Conservation (phyloP, 2,113 vertebrate genomes). For the Amazona vittata region DNA sequence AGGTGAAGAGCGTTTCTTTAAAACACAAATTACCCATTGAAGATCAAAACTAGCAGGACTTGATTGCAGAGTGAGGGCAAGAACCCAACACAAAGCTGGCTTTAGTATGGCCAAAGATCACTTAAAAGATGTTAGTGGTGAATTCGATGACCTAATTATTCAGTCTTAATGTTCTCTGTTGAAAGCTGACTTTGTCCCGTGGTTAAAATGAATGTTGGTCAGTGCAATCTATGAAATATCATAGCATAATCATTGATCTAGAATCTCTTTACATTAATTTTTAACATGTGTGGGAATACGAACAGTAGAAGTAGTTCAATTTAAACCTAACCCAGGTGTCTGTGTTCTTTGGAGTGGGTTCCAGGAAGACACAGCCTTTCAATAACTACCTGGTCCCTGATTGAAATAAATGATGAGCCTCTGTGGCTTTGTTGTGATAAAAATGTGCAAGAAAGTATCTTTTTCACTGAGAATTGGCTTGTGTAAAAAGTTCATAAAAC, state of each 20-base stretch:
- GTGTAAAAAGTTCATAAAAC: neutral
- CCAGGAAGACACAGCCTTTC: neutral
- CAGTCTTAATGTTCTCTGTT: neutral
- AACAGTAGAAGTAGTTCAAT: neutral
- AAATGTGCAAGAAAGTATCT: neutral
- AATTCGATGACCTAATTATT: neutral
- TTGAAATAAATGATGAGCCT: neutral
- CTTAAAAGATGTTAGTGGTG: neutral
- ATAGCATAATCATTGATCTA: neutral
- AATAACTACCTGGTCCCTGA: neutral
- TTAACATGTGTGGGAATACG: rapidly evolving
- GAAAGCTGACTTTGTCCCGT: neutral
- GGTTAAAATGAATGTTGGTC: neutral
- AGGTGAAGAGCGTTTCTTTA: neutral
- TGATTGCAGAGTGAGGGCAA: neutral
- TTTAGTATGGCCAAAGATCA: neutral
- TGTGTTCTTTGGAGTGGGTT: neutral
- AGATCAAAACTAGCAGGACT: neutral
- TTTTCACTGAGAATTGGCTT: neutral
- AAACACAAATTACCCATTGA: neutral
- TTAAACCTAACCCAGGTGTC: neutral
- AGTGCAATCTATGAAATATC: neutral
- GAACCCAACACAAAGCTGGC: neutral
- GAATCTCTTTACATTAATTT: neutral
- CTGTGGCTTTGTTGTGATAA: neutral